A percentile compares a stretch with the other conserved stretches of the same genome.
Conservation (phyloP, 2,888 invertebrate genomes). For the Synanthedon myopaeformis region DNA sequence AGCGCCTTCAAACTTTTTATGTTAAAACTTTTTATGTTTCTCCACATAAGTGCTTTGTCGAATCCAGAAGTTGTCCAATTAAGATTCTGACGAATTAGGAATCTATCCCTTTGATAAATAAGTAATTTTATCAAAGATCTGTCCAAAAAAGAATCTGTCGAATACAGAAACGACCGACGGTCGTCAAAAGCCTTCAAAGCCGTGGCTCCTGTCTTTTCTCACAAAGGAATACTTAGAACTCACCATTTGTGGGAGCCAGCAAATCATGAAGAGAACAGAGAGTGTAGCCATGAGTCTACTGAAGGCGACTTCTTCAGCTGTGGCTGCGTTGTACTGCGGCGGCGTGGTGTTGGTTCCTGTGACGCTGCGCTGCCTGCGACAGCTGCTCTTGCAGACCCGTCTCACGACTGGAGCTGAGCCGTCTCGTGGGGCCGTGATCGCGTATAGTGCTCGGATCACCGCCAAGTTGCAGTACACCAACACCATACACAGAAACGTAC, state of each 20-base stretch:
- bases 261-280: constrained; percentile 84
- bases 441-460: constrained; percentile 80
- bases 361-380: constrained; percentile 47
- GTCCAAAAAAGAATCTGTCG: too few species aligned
- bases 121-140: too few species aligned
- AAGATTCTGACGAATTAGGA: too few species aligned
- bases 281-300: constrained; percentile 86
- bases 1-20: too few species aligned
- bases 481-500: constrained; percentile 77
- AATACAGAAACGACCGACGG: too few species aligned
- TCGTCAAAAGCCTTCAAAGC: too few species aligned
- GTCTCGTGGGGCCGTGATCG: constrained; percentile 55
- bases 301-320: constrained; percentile 87
- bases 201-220: too few species aligned
- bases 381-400: constrained; percentile 49
- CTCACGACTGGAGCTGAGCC: constrained; percentile 37
- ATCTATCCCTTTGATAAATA: too few species aligned
- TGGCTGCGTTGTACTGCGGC: constrained; percentile 64
- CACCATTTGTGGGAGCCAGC: constrained; percentile 92
- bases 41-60: too few species aligned
- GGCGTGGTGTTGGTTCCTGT: constrained; percentile 4
- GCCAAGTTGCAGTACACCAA: constrained; percentile 87
- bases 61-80: too few species aligned
- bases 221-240: constrained; percentile 15
- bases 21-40: too few species aligned